phyloP scores from a whole-genome alignment of 2,113 vertebrate genomes.

The Recurvirostra avosetta region DNA sequence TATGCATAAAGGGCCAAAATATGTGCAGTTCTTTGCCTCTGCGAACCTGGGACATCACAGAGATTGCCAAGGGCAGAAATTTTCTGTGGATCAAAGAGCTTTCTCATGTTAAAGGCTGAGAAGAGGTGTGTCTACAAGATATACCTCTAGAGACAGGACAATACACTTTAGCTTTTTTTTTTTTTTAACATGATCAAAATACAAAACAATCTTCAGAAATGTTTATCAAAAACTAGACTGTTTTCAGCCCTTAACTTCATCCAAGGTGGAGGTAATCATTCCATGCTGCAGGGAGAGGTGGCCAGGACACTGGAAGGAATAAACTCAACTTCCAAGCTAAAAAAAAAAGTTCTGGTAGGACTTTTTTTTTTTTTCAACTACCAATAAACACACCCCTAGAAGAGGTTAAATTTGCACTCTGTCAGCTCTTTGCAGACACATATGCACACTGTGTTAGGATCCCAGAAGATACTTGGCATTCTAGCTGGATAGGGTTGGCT shows the following conservation, averaged over 20 bases:
- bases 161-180: background rate
- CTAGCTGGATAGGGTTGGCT: background rate
- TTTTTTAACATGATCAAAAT: background rate
- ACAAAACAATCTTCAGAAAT: background rate
- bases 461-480: background rate
- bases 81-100: background rate
- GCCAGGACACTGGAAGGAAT: background rate
- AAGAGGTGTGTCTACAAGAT: background rate
- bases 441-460: rapidly evolving
- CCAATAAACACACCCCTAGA: background rate
- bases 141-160: background rate
- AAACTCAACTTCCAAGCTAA: background rate
- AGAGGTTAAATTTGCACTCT: background rate
- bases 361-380: background rate
- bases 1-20: background rate
- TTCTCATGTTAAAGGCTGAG: background rate
- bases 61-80: background rate
- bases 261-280: background rate
- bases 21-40: background rate
- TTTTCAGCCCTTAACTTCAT: background rate
- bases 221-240: background rate
- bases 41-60: background rate
- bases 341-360: background rate
- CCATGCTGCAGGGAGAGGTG: background rate
- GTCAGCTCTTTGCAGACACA: background rate